Base-by-base conservation (phyloP, 2,113 vertebrate species). In the Gavialis gangeticus region DNA sequence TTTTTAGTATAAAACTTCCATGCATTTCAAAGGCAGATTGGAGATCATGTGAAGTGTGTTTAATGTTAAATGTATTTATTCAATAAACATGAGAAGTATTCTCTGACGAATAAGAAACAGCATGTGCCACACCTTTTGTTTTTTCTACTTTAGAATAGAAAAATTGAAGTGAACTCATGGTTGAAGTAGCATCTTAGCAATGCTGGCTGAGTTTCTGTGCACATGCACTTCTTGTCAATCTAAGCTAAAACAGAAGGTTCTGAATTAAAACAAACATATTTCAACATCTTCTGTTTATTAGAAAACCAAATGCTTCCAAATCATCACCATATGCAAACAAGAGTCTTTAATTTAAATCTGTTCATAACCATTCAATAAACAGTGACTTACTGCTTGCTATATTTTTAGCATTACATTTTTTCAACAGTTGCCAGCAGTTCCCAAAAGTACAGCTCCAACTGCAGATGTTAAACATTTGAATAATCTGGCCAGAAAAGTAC, bases 401-500 rank as follows among this genome's bases (percentile, higher is more conserved):
- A 75, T 28, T 30, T 67, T 67, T 67, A 28, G 62, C 9, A 59
- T 59, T 59, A 14, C 14, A 69, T 5, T 22, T 82, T 82, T 87
- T 82, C 57, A 82, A 19, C 56, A 27, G 62, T 84, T 94, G 75
- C 60, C 1, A 2, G 18, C 18, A 71, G 3, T 3, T 57, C 34
- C 15, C 8, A 16, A 27, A 76, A 27, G 4, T 7, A 28, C 66
- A 9, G 17, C 76, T 17, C 37, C 77, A 82, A 73, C 27, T 56
- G 21, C 30, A 78, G 59, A 4, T 5, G 1, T 25, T 84, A 24
- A 0, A 6, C 76, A 63, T 85, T 89, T 27, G 19, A 27, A 71
- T 77, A 79, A 46, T 46, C 22, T 0, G 0, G 75, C 55, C 22
- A 34, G 1, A 12, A 54, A 82, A 34, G 55, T 67, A 46, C 28